These are phyloP conservation scores for Pemphigus obesinymphae DNA, from an alignment of 1,140 invertebrate species.

Conservation along the genomic window DNA sequence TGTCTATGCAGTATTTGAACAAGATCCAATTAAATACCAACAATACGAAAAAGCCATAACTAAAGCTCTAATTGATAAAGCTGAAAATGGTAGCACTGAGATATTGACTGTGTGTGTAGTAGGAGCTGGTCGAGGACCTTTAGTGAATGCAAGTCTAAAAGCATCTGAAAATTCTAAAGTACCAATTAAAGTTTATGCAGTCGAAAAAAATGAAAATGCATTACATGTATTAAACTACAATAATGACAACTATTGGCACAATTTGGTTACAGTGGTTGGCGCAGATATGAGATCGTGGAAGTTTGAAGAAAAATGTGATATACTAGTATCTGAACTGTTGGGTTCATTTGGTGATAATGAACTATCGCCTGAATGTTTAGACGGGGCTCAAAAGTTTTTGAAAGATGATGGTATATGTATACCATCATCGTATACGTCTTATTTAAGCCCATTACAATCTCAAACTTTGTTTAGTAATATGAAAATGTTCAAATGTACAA, in stretches of 20 bases:
- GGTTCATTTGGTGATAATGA: conserved; percentile 99
- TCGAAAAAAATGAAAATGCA: conserved; percentile 98
- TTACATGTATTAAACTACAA: conserved; percentile 20
- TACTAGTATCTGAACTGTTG: conserved; percentile 94
- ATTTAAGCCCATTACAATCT: conserved; percentile 79
- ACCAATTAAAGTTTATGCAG: conserved; percentile 76
- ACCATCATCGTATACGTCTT: conserved; percentile 85
- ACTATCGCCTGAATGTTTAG: conserved; percentile 95
- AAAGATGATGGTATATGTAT: conserved; percentile 90
- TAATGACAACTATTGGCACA: conserved; percentile 59
- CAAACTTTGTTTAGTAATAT: conserved; percentile 72
- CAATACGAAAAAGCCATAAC: conserved; percentile 83
- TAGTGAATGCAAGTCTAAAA: conserved; percentile 78
- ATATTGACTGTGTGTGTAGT: conserved; percentile 59
- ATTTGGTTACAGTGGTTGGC: conserved; percentile 68
- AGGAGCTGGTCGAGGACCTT: conserved; percentile 91
- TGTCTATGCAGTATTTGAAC: conserved; percentile 98
- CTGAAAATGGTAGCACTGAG: not conserved
- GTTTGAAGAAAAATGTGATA: conserved; percentile 81
- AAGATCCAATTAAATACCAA: conserved; percentile 94
- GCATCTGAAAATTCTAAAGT: conserved; percentile 67
- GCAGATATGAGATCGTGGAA: conserved; percentile 89
- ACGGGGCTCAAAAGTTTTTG: conserved; percentile 85
- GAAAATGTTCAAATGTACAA: conserved; percentile 40
- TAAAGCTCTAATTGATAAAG: conserved; percentile 63